Evolutionary conservation across 1,140 invertebrate genomes (phyloP).

Genomic region (Goniozus legneri): DNA sequence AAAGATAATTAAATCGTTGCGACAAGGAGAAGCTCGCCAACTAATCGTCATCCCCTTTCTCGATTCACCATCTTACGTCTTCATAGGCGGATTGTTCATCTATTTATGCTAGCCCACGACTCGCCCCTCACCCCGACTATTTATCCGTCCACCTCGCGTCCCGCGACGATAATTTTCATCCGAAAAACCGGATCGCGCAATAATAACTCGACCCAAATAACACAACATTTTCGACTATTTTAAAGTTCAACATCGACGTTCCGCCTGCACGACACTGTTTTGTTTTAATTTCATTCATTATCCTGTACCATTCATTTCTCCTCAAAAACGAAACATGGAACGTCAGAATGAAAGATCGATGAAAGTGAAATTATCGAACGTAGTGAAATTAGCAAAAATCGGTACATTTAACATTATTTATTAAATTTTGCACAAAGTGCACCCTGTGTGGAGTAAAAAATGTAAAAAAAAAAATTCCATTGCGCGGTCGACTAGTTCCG

Average conservation of each 20-base stretch:
- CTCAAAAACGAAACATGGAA: not conserved
- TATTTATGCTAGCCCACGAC: not conserved
- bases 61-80: not conserved
- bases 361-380: not conserved
- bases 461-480: too few species aligned
- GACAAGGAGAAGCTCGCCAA: not conserved
- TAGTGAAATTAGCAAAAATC: not conserved
- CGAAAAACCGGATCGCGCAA: constrained; percentile 32
- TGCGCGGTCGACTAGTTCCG: too few species aligned
- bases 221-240: constrained; percentile 23
- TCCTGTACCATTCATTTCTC: too few species aligned
- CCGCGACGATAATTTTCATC: constrained; percentile 6
- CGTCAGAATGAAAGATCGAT: not conserved
- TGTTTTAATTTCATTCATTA: not conserved
- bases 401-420: not conserved
- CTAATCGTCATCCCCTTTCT: not conserved
- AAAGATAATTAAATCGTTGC: too few species aligned
- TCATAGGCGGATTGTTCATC: not conserved
- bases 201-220: constrained; percentile 42
- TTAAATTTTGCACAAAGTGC: not conserved
- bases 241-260: constrained; percentile 25
- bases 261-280: constrained; percentile 8
- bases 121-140: not conserved
- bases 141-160: not conserved
- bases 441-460: too few species aligned